phyloP scores from a whole-genome alignment of 2,888 invertebrate genomes.

The Eristalis arbustorum region DNA sequence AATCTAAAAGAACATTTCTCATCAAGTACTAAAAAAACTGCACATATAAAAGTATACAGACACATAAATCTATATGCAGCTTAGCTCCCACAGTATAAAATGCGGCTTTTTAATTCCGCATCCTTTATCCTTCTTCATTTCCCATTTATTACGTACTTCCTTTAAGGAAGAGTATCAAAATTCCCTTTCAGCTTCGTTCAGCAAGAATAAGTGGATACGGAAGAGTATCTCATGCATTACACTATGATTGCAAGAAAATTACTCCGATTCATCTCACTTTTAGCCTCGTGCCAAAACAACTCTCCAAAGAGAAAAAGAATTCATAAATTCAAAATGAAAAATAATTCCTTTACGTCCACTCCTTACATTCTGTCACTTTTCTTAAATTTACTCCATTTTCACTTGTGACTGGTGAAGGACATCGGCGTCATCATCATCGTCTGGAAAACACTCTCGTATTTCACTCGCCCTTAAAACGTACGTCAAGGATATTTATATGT shows the following conservation, averaged over 20 bases:
- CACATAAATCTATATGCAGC: background rate
- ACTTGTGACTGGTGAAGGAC: constrained; percentile 19
- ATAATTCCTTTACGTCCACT: constrained; percentile 12
- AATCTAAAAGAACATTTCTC: background rate
- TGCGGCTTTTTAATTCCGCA: background rate
- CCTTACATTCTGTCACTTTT: constrained; percentile 26
- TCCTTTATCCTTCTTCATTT: constrained; percentile 3
- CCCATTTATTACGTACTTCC: constrained; percentile 28
- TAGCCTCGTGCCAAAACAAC: constrained; percentile 1
- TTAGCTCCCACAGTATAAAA: background rate
- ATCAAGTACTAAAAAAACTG: background rate
- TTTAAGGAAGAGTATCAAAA: constrained; percentile 9
- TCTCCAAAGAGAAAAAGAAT: background rate
- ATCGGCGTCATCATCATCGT: background rate
- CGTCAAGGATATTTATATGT: constrained; percentile 45
- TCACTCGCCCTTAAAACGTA: constrained; percentile 22
- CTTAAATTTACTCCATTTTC: constrained; percentile 35
- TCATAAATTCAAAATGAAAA: constrained; percentile 21
- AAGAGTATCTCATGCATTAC: constrained; percentile 19
- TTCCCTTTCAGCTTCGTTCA: background rate
- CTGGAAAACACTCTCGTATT: constrained; percentile 24
- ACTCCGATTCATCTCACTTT: constrained; percentile 44
- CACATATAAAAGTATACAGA: background rate
- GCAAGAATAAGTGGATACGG: background rate
- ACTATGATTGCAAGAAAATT: constrained; percentile 35